Evolutionary conservation across 1,140 invertebrate species (phyloP).

Genomic region (Micrasema minimum): DNA sequence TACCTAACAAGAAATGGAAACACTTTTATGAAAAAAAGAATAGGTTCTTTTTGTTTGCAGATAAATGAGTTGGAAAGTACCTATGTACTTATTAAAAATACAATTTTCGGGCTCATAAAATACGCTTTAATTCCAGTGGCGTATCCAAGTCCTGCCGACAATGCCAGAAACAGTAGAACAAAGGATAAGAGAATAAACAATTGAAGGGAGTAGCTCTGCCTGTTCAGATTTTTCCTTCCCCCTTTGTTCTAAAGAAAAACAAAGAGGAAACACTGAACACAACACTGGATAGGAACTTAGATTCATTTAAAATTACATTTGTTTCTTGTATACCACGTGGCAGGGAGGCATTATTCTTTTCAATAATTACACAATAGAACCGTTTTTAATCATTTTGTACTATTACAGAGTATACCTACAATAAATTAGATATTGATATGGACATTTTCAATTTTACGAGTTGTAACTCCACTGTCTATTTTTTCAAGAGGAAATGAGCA

Average conservation of each 20-base stretch:
- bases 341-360: too few species aligned
- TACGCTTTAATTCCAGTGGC: conserved; percentile 20
- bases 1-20: too few species aligned
- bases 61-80: background rate
- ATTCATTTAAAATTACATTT: conserved; percentile 51
- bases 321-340: conserved; percentile 39
- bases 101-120: background rate
- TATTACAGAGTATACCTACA: too few species aligned
- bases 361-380: too few species aligned
- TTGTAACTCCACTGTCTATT: too few species aligned
- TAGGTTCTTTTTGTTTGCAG: too few species aligned
- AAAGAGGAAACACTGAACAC: conserved; percentile 19
- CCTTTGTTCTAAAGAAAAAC: conserved; percentile 30
- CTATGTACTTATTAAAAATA: background rate
- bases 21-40: too few species aligned
- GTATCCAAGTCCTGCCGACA: conserved; percentile 19
- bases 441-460: too few species aligned
- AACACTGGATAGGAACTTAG: conserved; percentile 32
- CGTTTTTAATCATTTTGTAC: too few species aligned
- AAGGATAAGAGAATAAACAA: conserved; percentile 27
- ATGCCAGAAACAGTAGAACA: conserved; percentile 14
- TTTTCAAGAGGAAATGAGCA: too few species aligned
- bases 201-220: conserved; percentile 11
- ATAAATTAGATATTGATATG: too few species aligned
- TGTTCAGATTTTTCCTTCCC: conserved; percentile 37